These are phyloP conservation scores for Oncorhynchus gorbuscha DNA, from an alignment of 2,113 vertebrate genomes.

Conservation along the genomic window DNA sequence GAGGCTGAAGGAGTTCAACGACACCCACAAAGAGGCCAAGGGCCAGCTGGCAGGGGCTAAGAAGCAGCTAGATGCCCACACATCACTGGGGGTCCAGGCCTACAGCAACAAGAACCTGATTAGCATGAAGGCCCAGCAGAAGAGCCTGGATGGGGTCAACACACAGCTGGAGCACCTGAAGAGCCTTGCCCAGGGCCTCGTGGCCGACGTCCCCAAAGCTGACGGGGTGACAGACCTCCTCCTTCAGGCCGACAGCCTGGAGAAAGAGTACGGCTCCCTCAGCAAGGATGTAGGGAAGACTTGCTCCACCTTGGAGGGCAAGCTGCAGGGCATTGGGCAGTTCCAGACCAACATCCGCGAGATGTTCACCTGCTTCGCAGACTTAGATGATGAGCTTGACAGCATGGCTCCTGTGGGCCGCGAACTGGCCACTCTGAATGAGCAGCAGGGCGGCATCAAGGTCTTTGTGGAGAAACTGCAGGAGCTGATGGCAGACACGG, in stretches of 20 bases:
- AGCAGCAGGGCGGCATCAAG: constrained; percentile 81
- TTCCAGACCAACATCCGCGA: constrained; percentile 95
- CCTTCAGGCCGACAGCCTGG: constrained; percentile 81
- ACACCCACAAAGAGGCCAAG: constrained; percentile 80
- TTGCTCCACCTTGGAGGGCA: constrained; percentile 86
- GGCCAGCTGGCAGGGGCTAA: constrained; percentile 80
- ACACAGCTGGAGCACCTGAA: constrained; percentile 80
- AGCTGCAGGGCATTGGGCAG: constrained; percentile 93
- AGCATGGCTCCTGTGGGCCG: constrained; percentile 88
- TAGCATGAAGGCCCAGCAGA: constrained; percentile 91
- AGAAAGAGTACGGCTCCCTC: constrained; percentile 76
- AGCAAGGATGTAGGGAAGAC: constrained; percentile 81
- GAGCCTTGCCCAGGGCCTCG: constrained; percentile 82
- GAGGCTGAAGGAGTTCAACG: constrained; percentile 87
- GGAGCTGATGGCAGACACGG: constrained; percentile 81
- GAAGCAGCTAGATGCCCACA: constrained; percentile 81
- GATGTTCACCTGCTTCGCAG: constrained; percentile 92
- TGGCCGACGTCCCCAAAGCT: constrained; percentile 82
- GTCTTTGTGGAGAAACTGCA: constrained; percentile 84
- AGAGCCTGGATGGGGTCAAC: constrained; percentile 80
- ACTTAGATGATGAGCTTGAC: constrained; percentile 95
- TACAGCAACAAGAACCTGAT: constrained; percentile 88
- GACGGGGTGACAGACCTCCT: constrained; percentile 85
- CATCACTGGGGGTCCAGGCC: constrained; percentile 82
- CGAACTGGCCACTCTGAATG: constrained; percentile 72